Base-by-base conservation (phyloP, 2,113 vertebrate species). In the Laticauda laticaudata region DNA sequence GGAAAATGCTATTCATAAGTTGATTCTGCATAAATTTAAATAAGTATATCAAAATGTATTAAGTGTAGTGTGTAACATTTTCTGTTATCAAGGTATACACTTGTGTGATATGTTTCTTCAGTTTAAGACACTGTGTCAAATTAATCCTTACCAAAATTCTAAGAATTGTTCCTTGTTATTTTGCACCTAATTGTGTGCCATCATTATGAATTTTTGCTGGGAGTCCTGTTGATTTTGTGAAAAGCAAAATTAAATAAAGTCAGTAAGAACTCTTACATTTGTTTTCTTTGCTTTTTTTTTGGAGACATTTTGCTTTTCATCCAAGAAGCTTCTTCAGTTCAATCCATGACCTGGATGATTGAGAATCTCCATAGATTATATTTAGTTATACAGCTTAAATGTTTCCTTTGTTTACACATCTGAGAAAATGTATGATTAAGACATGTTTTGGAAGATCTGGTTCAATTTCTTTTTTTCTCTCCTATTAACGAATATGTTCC, bases 141-240 rank as follows among this genome's bases (percentile, higher is more conserved):
- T 75, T 92, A 61, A 75, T 86, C 51, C 59, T 61, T 55, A 8
- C 43, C 86, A n/a, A 90, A 93, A 95, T 34, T 29, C 34, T 26
- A 3, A 2, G 55, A 93, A 61, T 11, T 87, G n/a, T 89, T 29
- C 34, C 39, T 21, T 90, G 45, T 56, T 88, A 64, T 87, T 23
- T 89, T 91, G 55, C 88, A 34, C 20, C 24, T 39, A 1, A 61
- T 26, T 92, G 88, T 88, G 20, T 81, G 23, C 87, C 0, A 0
- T 54, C 34, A 4, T 94, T 93, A 56, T 5, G 0, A 88, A 91
- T 45, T n/a, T 75, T 29, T 43, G 51, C 29, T 43, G 15, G 54
- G 64, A 4, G 9, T 15, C 0, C 59, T 90, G 87, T 14, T 8
- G 29, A 23, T 1, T 23, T 48, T 89, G 91, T 20, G 0, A 0